Evolutionary conservation across 2,113 vertebrate species (phyloP), one percentile per base, ranked within the genome.

Genomic region (Phycodurus eques): DNA sequence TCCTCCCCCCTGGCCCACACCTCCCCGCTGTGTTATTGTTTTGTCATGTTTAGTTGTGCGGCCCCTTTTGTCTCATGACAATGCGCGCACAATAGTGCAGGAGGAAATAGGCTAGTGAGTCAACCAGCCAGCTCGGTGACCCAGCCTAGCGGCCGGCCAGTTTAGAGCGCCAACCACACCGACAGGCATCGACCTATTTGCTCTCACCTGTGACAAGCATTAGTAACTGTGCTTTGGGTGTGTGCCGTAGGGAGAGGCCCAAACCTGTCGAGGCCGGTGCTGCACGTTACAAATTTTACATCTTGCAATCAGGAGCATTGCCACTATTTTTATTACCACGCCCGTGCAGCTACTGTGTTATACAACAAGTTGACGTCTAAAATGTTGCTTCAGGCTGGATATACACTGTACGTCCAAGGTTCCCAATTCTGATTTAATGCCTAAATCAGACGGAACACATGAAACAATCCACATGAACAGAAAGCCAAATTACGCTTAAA

Each of bases 11-110:
- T 70, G 33, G 66, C 77, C 68, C 71, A 68, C 7, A 60, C 82
- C 78, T 78, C 87, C 91, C 90, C 86, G 87, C 87, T 73, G 90
- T 87, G 88, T 84, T 87, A 87, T 91, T 91, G 87, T 92, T 91
- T 89, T 80, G 84, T 90, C 89, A 92, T 78, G 78, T 87, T 89
- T 83, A 88, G 85, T 90, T 90, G 79, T 84, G 82, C 59, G 77
- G 70, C n/a, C 44, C 77, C 83, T 83, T 91, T 92, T 93, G 90
- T 92, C 78, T 73, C 67, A 67, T 77, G 80, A 92, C 91, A 92
- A 90, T 89, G 80, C 68, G 31, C 63, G 70, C 80, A 88, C 83
- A 90, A 87, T 82, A 72, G 78, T 66, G 77, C 17, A 1, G 19
- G 59, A 79, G 78, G 72, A 80, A 72, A 22, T 33, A 14, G 64